Evolutionary conservation across 1,140 invertebrate species (phyloP).

Genomic region (Tachypleus tridentatus): DNA sequence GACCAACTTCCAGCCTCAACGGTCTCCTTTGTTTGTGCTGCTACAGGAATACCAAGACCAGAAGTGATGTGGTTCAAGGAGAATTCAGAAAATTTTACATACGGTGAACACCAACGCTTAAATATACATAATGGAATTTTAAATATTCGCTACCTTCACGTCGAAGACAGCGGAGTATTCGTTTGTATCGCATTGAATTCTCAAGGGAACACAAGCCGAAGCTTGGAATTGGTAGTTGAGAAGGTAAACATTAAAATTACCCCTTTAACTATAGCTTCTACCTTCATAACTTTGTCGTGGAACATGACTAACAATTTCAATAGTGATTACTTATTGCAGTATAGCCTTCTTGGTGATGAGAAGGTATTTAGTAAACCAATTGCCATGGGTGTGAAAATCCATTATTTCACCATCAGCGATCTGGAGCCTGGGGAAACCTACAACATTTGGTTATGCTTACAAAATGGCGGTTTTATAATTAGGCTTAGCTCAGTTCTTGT

Average conservation of each 20-base stretch:
- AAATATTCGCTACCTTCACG: constrained; percentile 72
- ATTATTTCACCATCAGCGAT: constrained; percentile 25
- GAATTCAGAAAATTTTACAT: neutral
- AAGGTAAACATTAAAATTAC: constrained; percentile 20
- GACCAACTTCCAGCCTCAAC: neutral
- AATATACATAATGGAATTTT: constrained; percentile 51
- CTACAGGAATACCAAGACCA: constrained; percentile 1
- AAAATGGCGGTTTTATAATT: constrained; percentile 18
- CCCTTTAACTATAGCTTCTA: constrained; percentile 21
- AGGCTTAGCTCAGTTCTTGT: constrained; percentile 16
- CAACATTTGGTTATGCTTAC: constrained; percentile 19
- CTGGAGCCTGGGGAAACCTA: constrained; percentile 20
- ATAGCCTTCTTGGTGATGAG: constrained; percentile 3
- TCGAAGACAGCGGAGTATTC: constrained; percentile 71
- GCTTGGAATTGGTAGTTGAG: neutral
- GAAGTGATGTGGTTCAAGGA: neutral
- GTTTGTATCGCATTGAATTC: constrained; percentile 32
- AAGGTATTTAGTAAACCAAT: constrained; percentile 9
- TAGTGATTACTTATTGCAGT: constrained; percentile 21
- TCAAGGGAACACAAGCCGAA: constrained; percentile 8
- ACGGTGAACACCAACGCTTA: neutral
- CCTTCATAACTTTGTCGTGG: constrained; percentile 25
- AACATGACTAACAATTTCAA: constrained; percentile 18
- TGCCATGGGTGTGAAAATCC: constrained; percentile 18
- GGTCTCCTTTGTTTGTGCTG: neutral